phyloP scores from a whole-genome alignment of 1,140 invertebrate genomes.

The Drosophila ironensis region DNA sequence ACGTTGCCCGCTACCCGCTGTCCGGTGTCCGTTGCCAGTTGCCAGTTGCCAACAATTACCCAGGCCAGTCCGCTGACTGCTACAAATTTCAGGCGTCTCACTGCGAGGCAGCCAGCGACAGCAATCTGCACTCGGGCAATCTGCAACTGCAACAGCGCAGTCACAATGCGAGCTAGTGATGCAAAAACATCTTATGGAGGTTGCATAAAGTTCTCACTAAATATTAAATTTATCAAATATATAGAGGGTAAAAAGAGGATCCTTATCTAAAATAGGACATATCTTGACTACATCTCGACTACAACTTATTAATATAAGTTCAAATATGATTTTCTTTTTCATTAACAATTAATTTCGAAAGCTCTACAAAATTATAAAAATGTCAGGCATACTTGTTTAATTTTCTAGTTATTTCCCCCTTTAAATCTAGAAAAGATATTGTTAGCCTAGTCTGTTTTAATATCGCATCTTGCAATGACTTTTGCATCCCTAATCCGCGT shows the following conservation, averaged over 20 bases:
- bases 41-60: slow-evolving; percentile 64
- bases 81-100: slow-evolving; percentile 76
- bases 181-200: not conserved
- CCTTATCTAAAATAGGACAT: no score
- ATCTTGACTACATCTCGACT: no score
- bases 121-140: slow-evolving; percentile 68
- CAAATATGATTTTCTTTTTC: not conserved
- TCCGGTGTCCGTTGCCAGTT: slow-evolving; percentile 22
- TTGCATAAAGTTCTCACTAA: no score
- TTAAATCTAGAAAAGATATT: no score
- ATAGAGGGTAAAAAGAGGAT: no score
- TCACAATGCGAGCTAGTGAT: not conserved
- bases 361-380: no score
- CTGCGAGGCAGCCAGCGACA: slow-evolving; percentile 49
- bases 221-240: no score
- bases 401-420: not conserved
- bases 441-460: not conserved
- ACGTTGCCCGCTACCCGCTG: slow-evolving; percentile 48
- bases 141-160: slow-evolving; percentile 42
- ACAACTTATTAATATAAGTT: no score
- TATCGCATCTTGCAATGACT: no score
- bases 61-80: slow-evolving; percentile 58
- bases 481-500: slow-evolving; percentile 21
- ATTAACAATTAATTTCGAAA: no score
- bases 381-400: not conserved